Evolutionary conservation across 2,113 vertebrate genomes (phyloP), one percentile per base, ranked within the genome.

Genomic region (Pionites leucogaster): DNA sequence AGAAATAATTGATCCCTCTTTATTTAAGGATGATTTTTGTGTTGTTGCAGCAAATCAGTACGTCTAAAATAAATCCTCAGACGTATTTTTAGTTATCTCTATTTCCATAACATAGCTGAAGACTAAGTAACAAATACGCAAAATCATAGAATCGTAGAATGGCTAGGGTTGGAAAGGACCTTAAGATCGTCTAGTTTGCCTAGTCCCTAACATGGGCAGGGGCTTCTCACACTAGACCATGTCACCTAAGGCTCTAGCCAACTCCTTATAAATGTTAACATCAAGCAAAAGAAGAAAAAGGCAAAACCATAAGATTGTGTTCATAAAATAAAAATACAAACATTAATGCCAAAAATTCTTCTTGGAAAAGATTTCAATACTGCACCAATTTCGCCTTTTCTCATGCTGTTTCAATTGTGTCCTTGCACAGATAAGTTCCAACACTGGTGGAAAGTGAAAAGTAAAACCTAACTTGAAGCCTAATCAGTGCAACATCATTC

Each of bases 251-350:
- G 57, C 33, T 59, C 57, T 24, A 89, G 62, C 37, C 22, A 96
- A 11, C 41, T 96, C 57, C 28, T 90, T 60, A 83, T 57, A 74
- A 95, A 91, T 11, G 8, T 62, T 85, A 91, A 47, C 64, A 82
- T 78, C 31, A 81, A 69, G 13, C 17, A 17, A 68, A 50, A 88
- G 70, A 95, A 90, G 55, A 67, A 89, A 42, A 94, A 59, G 5
- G 18, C 20, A 86, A 67, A 90, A 80, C 2, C 5, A 69, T 62
- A 87, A 2, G 27, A 53, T 31, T 83, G 7, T 37, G 11, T 63
- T 69, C 70, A 83, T 49, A 95, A 96, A 96, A 86, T 83, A 90
- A 70, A 91, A 79, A 80, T 39, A 39, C 5, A 35, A 70, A 47
- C 2, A 35, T 49, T 57, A 28, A 67, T 27, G 84, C 41, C 41